Evolutionary conservation across 2,113 vertebrate genomes (phyloP).

Genomic region (Acanthochromis polyacanthus): DNA sequence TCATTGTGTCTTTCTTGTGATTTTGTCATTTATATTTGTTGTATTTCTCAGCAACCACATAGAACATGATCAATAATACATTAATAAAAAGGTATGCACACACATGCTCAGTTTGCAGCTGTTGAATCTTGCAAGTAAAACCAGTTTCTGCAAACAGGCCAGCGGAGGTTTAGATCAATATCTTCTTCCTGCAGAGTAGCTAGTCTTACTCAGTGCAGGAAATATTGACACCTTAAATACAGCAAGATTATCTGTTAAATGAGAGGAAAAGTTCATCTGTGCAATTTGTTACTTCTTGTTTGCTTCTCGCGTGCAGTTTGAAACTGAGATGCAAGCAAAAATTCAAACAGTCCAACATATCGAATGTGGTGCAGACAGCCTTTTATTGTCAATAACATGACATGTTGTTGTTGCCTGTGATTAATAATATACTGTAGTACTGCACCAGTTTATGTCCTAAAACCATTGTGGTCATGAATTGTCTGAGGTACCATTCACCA

Average conservation of each 20-base stretch:
- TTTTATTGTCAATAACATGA: neutral
- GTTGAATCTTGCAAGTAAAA: neutral
- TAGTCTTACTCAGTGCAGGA: neutral
- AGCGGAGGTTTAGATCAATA: neutral
- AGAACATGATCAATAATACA: neutral
- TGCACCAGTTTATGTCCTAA: constrained; percentile 20
- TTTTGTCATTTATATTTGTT: neutral
- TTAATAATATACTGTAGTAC: constrained; percentile 14
- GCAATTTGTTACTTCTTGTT: neutral
- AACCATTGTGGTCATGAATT: neutral
- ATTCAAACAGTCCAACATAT: neutral
- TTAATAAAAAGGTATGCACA: neutral
- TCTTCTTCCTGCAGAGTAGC: neutral
- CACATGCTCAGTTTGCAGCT: neutral
- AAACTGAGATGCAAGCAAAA: neutral
- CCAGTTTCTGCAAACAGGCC: neutral
- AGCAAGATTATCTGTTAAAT: neutral
- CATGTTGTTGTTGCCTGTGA: neutral
- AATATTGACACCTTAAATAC: neutral
- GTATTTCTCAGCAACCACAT: neutral
- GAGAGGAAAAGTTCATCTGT: neutral
- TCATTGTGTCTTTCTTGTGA: constrained; percentile 4
- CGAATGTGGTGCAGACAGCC: neutral
- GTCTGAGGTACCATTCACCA: constrained; percentile 60
- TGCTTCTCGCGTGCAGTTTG: neutral